Evolutionary conservation across 2,797 vertebrate species (phyloP).

Genomic region (Peromyscus eremicus): DNA sequence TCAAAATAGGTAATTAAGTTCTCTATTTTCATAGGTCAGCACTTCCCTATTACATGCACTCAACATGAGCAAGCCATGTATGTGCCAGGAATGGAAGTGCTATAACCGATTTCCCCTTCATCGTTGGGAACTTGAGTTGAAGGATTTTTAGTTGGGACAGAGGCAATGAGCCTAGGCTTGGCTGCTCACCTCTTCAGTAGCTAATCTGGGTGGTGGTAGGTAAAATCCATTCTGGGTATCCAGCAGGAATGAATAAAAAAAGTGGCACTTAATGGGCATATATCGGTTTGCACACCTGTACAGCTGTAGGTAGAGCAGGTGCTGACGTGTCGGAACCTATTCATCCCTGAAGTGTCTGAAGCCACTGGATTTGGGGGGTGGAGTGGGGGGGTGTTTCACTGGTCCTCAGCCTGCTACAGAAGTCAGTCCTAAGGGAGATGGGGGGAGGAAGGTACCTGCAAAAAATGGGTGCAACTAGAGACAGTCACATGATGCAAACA

Average conservation of each 20-base stretch:
- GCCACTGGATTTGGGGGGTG: background rate
- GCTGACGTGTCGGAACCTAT: background rate
- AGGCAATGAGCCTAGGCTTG: background rate
- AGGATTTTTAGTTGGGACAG: background rate
- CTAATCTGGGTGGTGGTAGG: background rate
- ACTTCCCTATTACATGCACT: background rate
- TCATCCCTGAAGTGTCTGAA: background rate
- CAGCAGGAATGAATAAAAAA: background rate
- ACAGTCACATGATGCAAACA: background rate
- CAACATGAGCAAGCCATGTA: too few species aligned
- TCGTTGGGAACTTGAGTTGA: background rate
- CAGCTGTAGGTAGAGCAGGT: background rate
- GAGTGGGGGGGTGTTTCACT: too few species aligned
- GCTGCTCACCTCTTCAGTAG: background rate
- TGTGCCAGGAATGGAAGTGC: background rate
- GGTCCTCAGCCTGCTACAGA: background rate
- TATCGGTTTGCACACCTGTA: too few species aligned
- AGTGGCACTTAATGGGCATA: rapidly evolving
- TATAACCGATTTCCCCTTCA: background rate
- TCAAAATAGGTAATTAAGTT: background rate
- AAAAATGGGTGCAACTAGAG: too few species aligned
- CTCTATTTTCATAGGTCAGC: background rate
- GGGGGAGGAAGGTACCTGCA: too few species aligned
- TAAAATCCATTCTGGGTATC: background rate
- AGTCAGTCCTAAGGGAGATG: background rate